Base-by-base conservation (phyloP, 2,888 invertebrate genomes). In the Tanypteryx hageni region DNA sequence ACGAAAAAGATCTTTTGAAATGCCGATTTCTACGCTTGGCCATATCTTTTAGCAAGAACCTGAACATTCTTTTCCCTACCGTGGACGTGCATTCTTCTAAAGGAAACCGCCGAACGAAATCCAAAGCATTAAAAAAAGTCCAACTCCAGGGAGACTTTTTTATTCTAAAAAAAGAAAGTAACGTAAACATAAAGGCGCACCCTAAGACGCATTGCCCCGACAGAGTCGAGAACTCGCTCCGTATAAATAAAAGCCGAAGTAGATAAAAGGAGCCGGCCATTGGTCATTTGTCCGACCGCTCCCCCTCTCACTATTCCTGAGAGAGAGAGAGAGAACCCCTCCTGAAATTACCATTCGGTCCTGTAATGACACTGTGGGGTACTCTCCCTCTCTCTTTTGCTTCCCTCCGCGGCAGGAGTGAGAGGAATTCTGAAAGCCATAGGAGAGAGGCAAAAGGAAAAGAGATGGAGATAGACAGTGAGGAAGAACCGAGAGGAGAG, bases 271-370 rank as follows among this genome's bases (percentile, higher is more conserved):
- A 68, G 22, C 68, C 1, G n/a, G 5, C 68, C n/a, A 68, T 68
- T 76, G 76, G 76, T 76, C 76, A 76, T 76, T 76, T 76, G 76
- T 76, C 76, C 76, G 7, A 76, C 76, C 13, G 8, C 11, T 18
- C 7, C 14, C 76, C 22, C 27, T 11, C 22, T 22, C 76, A 76
- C 76, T n/a, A 7, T 7, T 16, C 27, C 10, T 27, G 27, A 76
- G 13, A 76, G 44, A 44, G 44, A 76, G 9, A 76, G 44, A 44
- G 44, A 76, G 9, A 76, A 9, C 76, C 14, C 76, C 27, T 8
- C n/a, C 22, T 16, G 16, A 76, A 76, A 76, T 76, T 76, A 76
- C 76, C 13, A 76, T 76, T 76, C 76, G 76, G 76, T 13, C 76
- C 76, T 76, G 22, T 76, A 76, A 76, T 76, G 76, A 22, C 13